phyloP scores from a whole-genome alignment of 2,888 invertebrate species.

The Dorcus parallelipipedus region DNA sequence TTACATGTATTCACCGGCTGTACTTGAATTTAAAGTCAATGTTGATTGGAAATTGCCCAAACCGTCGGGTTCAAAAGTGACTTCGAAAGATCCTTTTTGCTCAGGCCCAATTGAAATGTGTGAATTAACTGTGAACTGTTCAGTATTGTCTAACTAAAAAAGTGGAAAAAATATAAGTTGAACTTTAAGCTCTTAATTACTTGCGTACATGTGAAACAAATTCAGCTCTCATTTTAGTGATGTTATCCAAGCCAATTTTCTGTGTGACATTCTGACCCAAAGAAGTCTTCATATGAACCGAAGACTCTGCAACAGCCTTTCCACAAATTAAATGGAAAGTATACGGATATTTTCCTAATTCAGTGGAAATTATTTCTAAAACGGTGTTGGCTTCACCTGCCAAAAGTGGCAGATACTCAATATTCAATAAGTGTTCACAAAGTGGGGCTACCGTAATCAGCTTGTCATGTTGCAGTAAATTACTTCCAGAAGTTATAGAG shows the following conservation, averaged over 20 bases:
- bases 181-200: neutral
- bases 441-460: conserved; percentile 4
- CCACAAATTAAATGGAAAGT: conserved; percentile 32
- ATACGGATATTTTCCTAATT: conserved; percentile 35
- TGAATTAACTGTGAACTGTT: conserved; percentile 27
- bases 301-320: conserved; percentile 32
- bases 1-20: conserved; percentile 41
- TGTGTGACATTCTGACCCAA: conserved; percentile 33
- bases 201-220: conserved; percentile 31
- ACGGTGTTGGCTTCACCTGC: conserved; percentile 20
- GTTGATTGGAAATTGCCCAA: conserved; percentile 34
- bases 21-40: conserved; percentile 32
- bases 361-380: conserved; percentile 28
- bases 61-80: conserved; percentile 38
- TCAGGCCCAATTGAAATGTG: conserved; percentile 17
- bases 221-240: conserved; percentile 26
- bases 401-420: conserved; percentile 35
- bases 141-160: conserved; percentile 31
- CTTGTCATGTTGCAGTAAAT: neutral
- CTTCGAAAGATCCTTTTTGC: conserved; percentile 25
- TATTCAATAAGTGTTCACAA: conserved; percentile 23
- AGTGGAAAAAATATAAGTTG: neutral
- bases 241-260: conserved; percentile 31
- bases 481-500: conserved; percentile 26
- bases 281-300: conserved; percentile 30